These are phyloP conservation scores for Anguilla japonica DNA, from an alignment of 2,113 vertebrate species.

Conservation along the genomic window DNA sequence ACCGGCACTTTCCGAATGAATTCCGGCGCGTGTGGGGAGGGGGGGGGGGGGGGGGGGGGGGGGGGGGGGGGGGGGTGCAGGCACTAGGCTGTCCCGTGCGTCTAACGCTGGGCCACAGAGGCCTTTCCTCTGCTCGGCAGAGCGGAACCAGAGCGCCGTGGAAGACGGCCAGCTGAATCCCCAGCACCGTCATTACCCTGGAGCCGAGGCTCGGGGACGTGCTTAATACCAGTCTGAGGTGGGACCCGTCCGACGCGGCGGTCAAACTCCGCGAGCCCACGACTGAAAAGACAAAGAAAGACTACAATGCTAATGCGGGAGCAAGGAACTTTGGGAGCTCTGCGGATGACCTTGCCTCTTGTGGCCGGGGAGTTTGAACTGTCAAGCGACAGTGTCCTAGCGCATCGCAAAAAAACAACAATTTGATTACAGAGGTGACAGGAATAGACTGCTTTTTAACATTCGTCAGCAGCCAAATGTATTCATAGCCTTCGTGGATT, in stretches of 20 bases:
- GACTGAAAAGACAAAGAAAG: not conserved
- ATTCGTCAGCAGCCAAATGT: slow-evolving; percentile 15
- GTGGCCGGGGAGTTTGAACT: slow-evolving; percentile 4
- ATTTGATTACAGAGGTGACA: slow-evolving; percentile 16
- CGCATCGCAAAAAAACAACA: not conserved
- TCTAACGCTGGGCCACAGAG: slow-evolving; percentile 13
- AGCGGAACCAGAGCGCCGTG: slow-evolving; percentile 11
- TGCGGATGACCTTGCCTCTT: not conserved
- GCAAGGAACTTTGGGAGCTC: too few relatives aligned
- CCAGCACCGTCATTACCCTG: slow-evolving; percentile 28
- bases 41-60: not conserved
- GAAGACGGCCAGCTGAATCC: slow-evolving; percentile 11
- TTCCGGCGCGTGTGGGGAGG: slow-evolving; percentile 1
- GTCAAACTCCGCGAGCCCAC: slow-evolving; percentile 3
- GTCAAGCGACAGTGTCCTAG: not conserved
- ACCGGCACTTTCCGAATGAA: not conserved
- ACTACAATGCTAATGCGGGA: too few relatives aligned
- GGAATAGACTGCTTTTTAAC: slow-evolving; percentile 10
- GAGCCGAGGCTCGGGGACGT: slow-evolving; percentile 16
- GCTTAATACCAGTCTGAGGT: slow-evolving; percentile 33
- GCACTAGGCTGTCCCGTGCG: slow-evolving; percentile 16
- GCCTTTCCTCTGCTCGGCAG: slow-evolving; percentile 11
- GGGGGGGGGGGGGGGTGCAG: not conserved
- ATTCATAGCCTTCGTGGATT: not conserved
- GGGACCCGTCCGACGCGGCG: slow-evolving; percentile 11